Evolutionary conservation across 2,797 vertebrate species (phyloP).

Genomic region (Sebastes iracundus): DNA sequence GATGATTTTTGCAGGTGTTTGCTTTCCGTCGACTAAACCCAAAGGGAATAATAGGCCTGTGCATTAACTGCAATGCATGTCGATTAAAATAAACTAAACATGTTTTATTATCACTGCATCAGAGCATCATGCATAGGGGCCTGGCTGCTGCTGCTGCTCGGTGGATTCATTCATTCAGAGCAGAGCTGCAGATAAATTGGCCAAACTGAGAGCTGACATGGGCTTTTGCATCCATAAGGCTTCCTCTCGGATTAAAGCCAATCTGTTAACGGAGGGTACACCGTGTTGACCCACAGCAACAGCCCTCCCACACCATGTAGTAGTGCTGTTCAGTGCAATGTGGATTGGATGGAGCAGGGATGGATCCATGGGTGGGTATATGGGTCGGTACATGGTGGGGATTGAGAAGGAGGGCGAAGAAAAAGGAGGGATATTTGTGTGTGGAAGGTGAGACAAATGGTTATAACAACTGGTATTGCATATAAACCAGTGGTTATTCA

Average conservation of each 20-base stretch:
- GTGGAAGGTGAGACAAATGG: slow-evolving; percentile 14
- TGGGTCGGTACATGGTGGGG: slow-evolving; percentile 38
- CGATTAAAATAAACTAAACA: neutral
- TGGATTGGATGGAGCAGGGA: slow-evolving; percentile 34
- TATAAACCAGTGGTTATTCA: slow-evolving; percentile 6
- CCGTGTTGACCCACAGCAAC: slow-evolving; percentile 30
- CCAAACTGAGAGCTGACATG: slow-evolving; percentile 65
- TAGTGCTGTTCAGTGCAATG: neutral
- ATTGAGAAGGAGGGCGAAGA: slow-evolving; percentile 36
- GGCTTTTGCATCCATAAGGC: slow-evolving; percentile 59
- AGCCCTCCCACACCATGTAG: slow-evolving; percentile 21
- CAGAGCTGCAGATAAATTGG: slow-evolving; percentile 70
- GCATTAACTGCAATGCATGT: neutral
- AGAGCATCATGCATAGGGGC: slow-evolving; percentile 24
- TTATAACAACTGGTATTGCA: slow-evolving; percentile 1
- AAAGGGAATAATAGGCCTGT: neutral
- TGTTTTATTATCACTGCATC: slow-evolving; percentile 43
- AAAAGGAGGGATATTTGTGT: slow-evolving; percentile 4
- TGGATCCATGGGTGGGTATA: slow-evolving; percentile 52
- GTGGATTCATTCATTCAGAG: slow-evolving; percentile 55
- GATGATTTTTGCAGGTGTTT: slow-evolving; percentile 57
- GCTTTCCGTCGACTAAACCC: slow-evolving; percentile 11
- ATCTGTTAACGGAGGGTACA: slow-evolving; percentile 62
- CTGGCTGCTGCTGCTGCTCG: slow-evolving; percentile 20
- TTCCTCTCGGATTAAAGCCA: slow-evolving; percentile 68